Percentiles rank a stretch among this genome's conserved stretches.
Conservation (phyloP, 64 coral and sea anemone genomes). For the Porites australiensis region DNA sequence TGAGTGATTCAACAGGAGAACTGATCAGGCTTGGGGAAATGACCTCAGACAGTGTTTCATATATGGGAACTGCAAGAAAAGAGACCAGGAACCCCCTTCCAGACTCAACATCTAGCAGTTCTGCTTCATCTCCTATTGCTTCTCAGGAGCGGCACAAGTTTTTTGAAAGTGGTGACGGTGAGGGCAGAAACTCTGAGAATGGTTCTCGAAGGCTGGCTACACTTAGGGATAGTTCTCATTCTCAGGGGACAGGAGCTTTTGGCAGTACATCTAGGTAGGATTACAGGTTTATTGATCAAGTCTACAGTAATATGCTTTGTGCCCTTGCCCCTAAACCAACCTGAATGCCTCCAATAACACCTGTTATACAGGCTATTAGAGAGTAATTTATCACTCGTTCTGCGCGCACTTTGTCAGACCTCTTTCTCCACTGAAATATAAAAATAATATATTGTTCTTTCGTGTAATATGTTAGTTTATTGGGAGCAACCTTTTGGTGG, state of each 20-base stretch:
- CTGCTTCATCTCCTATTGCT: background rate
- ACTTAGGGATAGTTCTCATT: background rate
- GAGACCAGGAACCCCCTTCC: slow-evolving; percentile 6
- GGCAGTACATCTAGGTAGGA: background rate
- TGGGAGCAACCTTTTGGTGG: too few relatives aligned
- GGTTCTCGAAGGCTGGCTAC: background rate
- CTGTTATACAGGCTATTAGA: too few relatives aligned
- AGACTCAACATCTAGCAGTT: background rate
- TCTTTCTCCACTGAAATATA: too few relatives aligned
- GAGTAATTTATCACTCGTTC: too few relatives aligned
- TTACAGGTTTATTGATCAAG: background rate
- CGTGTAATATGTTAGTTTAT: too few relatives aligned
- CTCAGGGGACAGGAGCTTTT: background rate
- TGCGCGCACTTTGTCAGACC: too few relatives aligned
- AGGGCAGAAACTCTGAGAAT: background rate
- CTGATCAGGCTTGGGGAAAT: slow-evolving; percentile 83
- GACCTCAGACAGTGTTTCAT: slow-evolving; percentile 8
- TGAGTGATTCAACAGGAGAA: slow-evolving; percentile 89
- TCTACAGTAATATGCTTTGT: background rate
- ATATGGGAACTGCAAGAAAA: background rate
- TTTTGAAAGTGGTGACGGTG: background rate
- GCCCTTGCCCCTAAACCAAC: too few relatives aligned
- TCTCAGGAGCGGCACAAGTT: background rate
- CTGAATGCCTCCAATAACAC: too few relatives aligned
- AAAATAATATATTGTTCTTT: too few relatives aligned